These are phyloP conservation scores for Calliopum simillimum DNA, from an alignment of 2,888 invertebrate species.

Conservation along the genomic window DNA sequence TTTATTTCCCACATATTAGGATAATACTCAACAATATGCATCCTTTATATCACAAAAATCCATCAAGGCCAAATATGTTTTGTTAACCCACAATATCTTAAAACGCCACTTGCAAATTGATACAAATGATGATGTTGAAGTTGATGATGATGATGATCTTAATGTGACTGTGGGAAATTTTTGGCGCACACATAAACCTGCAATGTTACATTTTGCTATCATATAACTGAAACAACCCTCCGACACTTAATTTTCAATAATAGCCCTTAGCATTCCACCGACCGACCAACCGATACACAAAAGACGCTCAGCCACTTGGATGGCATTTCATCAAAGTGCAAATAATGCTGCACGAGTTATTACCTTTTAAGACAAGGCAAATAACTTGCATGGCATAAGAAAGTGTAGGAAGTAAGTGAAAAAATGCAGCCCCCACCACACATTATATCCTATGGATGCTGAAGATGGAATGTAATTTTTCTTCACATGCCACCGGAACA, in stretches of 20 bases:
- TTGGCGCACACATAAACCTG: neutral
- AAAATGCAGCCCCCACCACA: too few relatives aligned
- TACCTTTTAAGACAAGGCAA: too few relatives aligned
- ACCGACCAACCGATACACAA: neutral
- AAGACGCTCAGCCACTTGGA: neutral
- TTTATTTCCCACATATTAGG: neutral
- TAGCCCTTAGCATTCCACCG: conserved; percentile 24
- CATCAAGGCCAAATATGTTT: conserved; percentile 4
- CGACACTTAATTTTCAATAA: conserved; percentile 32
- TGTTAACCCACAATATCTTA: neutral
- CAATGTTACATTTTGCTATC: neutral
- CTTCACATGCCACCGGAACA: conserved; percentile 21
- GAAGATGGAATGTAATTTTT: conserved; percentile 17
- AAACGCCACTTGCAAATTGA: conserved; percentile 29
- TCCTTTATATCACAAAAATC: neutral
- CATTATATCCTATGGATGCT: neutral
- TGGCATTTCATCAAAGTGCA: conserved; percentile 25
- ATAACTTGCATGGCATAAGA: neutral
- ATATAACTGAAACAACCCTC: conserved; percentile 24
- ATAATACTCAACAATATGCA: neutral
- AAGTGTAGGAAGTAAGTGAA: too few relatives aligned
- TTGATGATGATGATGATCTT: conserved; percentile 18
- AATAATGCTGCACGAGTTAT: conserved; percentile 17
- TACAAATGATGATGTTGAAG: conserved; percentile 30
- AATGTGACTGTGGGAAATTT: conserved; percentile 25